Evolutionary conservation across 2,797 vertebrate genomes (phyloP), one percentile per base, ranked within the genome.

Genomic region (Cynodonichthys magdalenae): DNA sequence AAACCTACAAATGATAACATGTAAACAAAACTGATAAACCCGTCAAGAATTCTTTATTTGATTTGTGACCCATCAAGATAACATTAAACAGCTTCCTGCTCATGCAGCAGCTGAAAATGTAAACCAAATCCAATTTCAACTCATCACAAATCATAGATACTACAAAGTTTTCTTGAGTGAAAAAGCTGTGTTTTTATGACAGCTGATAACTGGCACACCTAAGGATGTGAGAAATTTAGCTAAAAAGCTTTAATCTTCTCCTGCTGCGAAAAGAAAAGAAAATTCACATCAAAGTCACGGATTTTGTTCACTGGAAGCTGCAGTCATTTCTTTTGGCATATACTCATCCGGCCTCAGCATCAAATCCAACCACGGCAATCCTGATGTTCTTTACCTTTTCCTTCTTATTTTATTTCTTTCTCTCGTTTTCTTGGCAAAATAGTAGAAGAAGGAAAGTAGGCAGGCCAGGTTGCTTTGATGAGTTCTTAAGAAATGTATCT

Each of bases 291-390:
- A 49, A 79, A 82, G 75, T 73, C 56, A 45, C 66, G 86, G 85
- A 92, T 92, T 91, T 90, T 29, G 52, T 64, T 82, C 77, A 69
- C 52, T 85, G 89, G 83, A 79, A 77, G 83, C 87, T 84, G 76
- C 63, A 74, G 71, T 92, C 86, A 91, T 91, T 90, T 90, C 52
- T 90, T 87, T 80, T 91, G 91, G 88, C 90, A 82, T 79, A 82
- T 87, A 90, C 90, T 79, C 53, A 65, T 87, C 85, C 63, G 29
- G 79, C 77, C 78, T 71, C 81, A 77, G 86, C 83, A 81, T 81
- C 71, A 87, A 82, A 90, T 84, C 67, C 63, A 80, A 68, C 81
- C 81, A 73, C 82, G 55, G 76, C 71, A 83, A 88, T 90, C 80
- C 77, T 80, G 86, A 87, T 90, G 90, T 72, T 58, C 69, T 69